A percentile compares a stretch with the other conserved stretches of the same genome.
Conservation (phyloP, 2,888 invertebrate genomes). For the Eristalinus aeneus region DNA sequence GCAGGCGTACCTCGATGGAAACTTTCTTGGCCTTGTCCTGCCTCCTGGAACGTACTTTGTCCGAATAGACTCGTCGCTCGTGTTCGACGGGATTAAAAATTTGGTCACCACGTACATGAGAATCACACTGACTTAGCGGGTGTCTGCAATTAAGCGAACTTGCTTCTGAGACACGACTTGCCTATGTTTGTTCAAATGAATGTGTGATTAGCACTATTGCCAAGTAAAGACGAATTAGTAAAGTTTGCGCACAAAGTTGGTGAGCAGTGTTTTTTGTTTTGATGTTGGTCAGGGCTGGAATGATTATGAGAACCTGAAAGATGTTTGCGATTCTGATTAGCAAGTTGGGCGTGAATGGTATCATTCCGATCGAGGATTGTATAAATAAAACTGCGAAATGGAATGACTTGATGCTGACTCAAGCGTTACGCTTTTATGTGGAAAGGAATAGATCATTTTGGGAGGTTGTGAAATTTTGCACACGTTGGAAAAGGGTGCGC, state of each 20-base stretch:
- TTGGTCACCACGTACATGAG: background rate
- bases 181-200: background rate
- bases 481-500: too few relatives aligned
- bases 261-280: background rate
- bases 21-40: background rate
- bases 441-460: too few relatives aligned
- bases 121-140: background rate
- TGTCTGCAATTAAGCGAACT: background rate
- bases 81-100: background rate
- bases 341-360: too few relatives aligned
- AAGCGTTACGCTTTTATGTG: too few relatives aligned
- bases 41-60: background rate
- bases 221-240: background rate
- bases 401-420: too few relatives aligned
- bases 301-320: background rate
- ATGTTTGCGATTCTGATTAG: too few relatives aligned
- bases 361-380: too few relatives aligned
- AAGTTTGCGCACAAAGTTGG: background rate
- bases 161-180: background rate
- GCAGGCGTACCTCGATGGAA: background rate
- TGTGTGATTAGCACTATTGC: background rate
- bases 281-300: background rate
- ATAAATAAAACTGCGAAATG: too few relatives aligned
- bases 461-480: too few relatives aligned
- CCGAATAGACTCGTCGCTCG: background rate